Base-by-base conservation (phyloP, 2,113 vertebrate genomes). In the Trogon surrucura region DNA sequence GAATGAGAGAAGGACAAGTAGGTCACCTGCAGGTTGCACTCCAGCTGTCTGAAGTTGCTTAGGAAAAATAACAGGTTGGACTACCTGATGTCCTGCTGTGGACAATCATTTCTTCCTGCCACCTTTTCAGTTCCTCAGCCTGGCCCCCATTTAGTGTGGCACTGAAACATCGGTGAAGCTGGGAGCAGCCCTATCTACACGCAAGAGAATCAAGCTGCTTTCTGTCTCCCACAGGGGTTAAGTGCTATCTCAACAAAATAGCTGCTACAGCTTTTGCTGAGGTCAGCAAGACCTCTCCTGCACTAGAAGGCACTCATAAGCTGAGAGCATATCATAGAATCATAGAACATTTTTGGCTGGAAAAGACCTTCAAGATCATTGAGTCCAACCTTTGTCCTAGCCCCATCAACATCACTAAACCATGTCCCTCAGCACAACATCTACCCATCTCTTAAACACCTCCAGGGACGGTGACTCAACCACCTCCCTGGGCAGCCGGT, bases 151-250 rank as follows among this genome's bases (percentile, higher is more conserved):
- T 41, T 60, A 78, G 21, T 2, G 26, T 45, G 58, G 34, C 87
- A 79, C n/a, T 41, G 34, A 84, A 66, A 26, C 45, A 38, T 5
- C 15, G 4, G 4, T 23, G 18, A 72, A 77, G 72, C 14, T 14
- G 10, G 32, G 38, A 78, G 16, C 65, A 48, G n/a, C 8, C 48
- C 62, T 41, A 22, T 11, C 30, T 66, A 61, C 0, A 1, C 0
- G 1, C 38, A 47, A 0, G 3, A 73, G 51, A 77, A 71, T 10
- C 1, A 5, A 78, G 53, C 34, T 82, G 58, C 71, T 70, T 64
- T 65, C 69, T 6, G 4, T 13, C 82, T 74, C 34, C 51, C 0
- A 0, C 26, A 56, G 53, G 11, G 10, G 11, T 20, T n/a, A 57
- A 81, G 11, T 27, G 34, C 53, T 61, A 50, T 29, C 25, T 61